Percentiles rank a stretch among this genome's conserved stretches.
These are phyloP conservation scores for Morpho achilles DNA, from an alignment of 2,888 invertebrate species.

Conservation along the genomic window DNA sequence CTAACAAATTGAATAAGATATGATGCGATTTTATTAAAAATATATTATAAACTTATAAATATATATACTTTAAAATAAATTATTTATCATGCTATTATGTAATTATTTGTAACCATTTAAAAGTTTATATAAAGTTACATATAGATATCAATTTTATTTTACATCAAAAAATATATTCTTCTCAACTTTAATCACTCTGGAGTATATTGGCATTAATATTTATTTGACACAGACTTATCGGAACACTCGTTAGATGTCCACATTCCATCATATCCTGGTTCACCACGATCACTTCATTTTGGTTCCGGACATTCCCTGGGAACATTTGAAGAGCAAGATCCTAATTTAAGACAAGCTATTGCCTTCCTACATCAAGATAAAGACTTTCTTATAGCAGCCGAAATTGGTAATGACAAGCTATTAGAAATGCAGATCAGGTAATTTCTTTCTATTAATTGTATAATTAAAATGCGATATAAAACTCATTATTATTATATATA, in stretches of 20 bases:
- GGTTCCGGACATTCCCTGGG: conserved; percentile 26
- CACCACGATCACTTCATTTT: conserved; percentile 38
- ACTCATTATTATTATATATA: conserved; percentile 2
- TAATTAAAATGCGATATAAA: not conserved
- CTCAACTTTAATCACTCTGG: not conserved
- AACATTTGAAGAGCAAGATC: conserved; percentile 20
- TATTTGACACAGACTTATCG: conserved; percentile 41
- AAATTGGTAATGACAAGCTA: conserved; percentile 43
- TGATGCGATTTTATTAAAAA: no score
- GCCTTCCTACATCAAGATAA: conserved; percentile 50
- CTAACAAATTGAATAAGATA: not conserved
- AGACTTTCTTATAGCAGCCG: conserved; percentile 54
- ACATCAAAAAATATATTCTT: no score
- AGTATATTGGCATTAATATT: conserved; percentile 3
- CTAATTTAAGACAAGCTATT: conserved; percentile 37
- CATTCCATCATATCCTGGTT: conserved; percentile 47
- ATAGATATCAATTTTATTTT: no score
- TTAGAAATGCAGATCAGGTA: conserved; percentile 47
- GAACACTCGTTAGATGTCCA: conserved; percentile 44
- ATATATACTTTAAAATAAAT: conserved; percentile 1
- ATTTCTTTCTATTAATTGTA: conserved; percentile 2
- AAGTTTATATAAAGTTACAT: no score
- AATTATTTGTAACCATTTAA: no score
- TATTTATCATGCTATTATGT: not conserved
- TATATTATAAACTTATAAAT: no score